Evolutionary conservation across 2,797 vertebrate species (phyloP), one percentile per base, ranked within the genome.

Genomic region (Brotula barbata): DNA sequence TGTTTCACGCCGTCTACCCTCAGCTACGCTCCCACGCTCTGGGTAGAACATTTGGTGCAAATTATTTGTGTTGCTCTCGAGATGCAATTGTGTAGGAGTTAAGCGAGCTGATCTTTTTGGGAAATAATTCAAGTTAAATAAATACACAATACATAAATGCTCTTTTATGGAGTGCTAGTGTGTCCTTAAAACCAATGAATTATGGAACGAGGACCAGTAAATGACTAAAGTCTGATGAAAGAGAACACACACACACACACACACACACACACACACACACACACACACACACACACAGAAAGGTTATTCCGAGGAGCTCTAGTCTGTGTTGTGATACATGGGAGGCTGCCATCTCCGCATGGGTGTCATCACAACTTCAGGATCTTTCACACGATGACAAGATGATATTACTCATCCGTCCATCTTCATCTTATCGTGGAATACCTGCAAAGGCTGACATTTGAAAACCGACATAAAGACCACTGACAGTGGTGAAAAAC

Each of bases 311-410:
- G 65, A 82, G 16, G 20, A 71, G 69, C 22, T 45, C 39, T 79
- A 66, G 72, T 73, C 54, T 41, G 47, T 71, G 77, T 68, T 78
- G 73, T 84, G 75, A 78, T 77, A 82, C 59, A 75, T 44, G 22
- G 70, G 60, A 75, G 53, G 66, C 78, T 77, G 68, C 39, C 61
- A 73, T 64, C 75, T 72, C 77, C 49, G 81, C 73, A 82, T 82
- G 85, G 64, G 84, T 83, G 81, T 83, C 68, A 80, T 82, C 73
- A 76, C 72, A 78, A 75, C 75, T 74, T 58, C 56, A 55, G 40
- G 62, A 63, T 77, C 19, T 64, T 4, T 28, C 25, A 8, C 25
- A 28, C 25, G 25, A 4, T 8, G 25, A 28, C 8, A 28, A 8
- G 25, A 28, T 28, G 25, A 28, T 28, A 8, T 28, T 28, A 28